Percentiles rank a stretch among this genome's conserved stretches.
phyloP scores from a whole-genome alignment of 2,888 invertebrate genomes.

The Schizotus pectinicornis region DNA sequence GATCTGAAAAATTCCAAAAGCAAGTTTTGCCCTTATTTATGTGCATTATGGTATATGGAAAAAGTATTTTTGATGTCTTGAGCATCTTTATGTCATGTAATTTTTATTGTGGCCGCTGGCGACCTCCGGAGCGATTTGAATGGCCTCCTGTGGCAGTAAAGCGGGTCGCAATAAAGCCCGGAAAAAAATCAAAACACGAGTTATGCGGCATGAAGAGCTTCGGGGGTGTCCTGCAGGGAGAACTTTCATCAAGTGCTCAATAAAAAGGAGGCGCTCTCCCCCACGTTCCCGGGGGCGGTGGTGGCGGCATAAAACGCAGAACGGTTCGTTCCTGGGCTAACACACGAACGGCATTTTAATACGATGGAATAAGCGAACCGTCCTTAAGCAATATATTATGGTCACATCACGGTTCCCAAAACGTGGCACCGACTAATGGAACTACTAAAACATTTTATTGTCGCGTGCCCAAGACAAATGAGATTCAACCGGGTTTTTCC shows the following conservation, averaged over 20 bases:
- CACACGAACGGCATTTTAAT: conserved; percentile 30
- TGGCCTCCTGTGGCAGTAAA: no score
- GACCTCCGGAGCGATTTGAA: no score
- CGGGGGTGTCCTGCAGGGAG: not conserved
- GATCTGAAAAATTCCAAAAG: no score
- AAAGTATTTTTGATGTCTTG: not conserved
- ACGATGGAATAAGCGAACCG: conserved; percentile 18
- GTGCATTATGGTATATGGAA: no score
- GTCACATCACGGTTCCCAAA: conserved; percentile 34
- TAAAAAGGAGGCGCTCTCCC: conserved; percentile 7
- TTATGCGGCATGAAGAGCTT: no score
- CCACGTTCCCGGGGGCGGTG: no score
- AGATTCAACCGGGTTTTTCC: conserved; percentile 42
- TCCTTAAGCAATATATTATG: conserved; percentile 40
- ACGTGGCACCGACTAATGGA: conserved; percentile 41
- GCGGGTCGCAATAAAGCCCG: no score
- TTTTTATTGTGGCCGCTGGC: not conserved
- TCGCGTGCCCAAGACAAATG: conserved; percentile 46
- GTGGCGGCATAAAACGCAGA: not conserved
- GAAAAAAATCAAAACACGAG: not conserved
- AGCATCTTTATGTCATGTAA: not conserved
- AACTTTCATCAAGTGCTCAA: conserved; percentile 17
- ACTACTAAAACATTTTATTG: conserved; percentile 47
- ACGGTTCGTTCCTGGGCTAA: conserved; percentile 12
- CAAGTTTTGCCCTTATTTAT: no score